These are phyloP conservation scores for Acromyrmex charruanus DNA, from an alignment of 1,140 invertebrate species.

Conservation along the genomic window DNA sequence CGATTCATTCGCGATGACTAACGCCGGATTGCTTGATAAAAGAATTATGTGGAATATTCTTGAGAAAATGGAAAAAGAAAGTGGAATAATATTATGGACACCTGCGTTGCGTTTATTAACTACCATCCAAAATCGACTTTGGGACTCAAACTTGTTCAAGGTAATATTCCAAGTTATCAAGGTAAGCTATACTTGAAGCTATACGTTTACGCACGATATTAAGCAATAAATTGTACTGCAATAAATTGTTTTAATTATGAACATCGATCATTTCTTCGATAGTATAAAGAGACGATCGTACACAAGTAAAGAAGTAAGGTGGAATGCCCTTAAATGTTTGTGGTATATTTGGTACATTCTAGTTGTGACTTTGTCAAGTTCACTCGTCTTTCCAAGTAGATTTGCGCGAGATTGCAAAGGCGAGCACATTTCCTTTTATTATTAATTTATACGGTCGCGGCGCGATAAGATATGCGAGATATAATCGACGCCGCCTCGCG, in stretches of 20 bases:
- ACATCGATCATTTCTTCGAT: background rate
- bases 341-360: background rate
- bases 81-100: slow-evolving; percentile 86
- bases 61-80: slow-evolving; percentile 85
- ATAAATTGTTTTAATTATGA: slow-evolving; percentile 3
- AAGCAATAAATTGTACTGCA: background rate
- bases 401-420: slow-evolving; percentile 5
- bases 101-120: slow-evolving; percentile 76
- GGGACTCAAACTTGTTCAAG: slow-evolving; percentile 40
- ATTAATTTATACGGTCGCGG: slow-evolving; percentile 59
- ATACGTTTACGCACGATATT: background rate
- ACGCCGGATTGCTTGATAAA: slow-evolving; percentile 48
- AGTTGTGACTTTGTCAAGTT: background rate
- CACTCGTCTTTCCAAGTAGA: background rate
- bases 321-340: background rate
- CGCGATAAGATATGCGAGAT: slow-evolving; percentile 61
- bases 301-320: background rate
- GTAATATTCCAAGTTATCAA: slow-evolving; percentile 16
- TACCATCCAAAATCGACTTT: slow-evolving; percentile 29
- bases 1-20: slow-evolving; percentile 58
- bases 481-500: slow-evolving; percentile 26
- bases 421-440: slow-evolving; percentile 52
- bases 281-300: background rate
- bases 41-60: slow-evolving; percentile 72
- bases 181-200: background rate